Percentiles rank a stretch among this genome's conserved stretches.
phyloP scores from a whole-genome alignment of 2,888 invertebrate species.

The Metalampra italica region DNA sequence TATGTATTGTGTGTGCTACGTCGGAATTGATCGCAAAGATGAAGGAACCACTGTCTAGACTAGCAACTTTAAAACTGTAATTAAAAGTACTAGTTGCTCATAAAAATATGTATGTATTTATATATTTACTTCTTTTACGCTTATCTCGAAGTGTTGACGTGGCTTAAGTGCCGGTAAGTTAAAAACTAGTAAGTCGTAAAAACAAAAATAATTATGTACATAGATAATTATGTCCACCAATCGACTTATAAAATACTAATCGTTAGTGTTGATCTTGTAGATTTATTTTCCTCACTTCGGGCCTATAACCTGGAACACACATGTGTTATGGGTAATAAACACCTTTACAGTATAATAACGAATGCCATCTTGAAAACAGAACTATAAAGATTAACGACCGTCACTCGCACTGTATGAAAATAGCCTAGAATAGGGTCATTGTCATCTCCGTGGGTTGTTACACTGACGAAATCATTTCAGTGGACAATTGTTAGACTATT shows the following conservation, averaged over 20 bases:
- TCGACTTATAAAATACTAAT: background rate
- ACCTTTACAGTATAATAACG: slow-evolving; percentile 29
- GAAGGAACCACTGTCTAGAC: too few relatives aligned
- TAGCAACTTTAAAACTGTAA: too few relatives aligned
- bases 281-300: background rate
- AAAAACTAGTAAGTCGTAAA: background rate
- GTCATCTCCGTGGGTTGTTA: slow-evolving; percentile 14
- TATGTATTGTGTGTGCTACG: too few relatives aligned
- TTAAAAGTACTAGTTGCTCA: too few relatives aligned
- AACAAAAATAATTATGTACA: background rate
- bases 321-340: slow-evolving; percentile 30
- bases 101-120: too few relatives aligned
- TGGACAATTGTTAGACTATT: slow-evolving; percentile 25
- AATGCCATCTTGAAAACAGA: slow-evolving; percentile 30
- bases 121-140: background rate
- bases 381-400: slow-evolving; percentile 40
- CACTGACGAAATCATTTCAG: slow-evolving; percentile 25
- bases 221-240: background rate
- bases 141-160: background rate
- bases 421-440: slow-evolving; percentile 21
- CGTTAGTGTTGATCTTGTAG: background rate
- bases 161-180: too few relatives aligned
- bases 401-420: slow-evolving; percentile 20
- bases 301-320: slow-evolving; percentile 1
- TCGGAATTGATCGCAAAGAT: too few relatives aligned